phyloP scores from a whole-genome alignment of 92 coral and sea anemone genomes.

The Parazoanthus atlanticus region DNA sequence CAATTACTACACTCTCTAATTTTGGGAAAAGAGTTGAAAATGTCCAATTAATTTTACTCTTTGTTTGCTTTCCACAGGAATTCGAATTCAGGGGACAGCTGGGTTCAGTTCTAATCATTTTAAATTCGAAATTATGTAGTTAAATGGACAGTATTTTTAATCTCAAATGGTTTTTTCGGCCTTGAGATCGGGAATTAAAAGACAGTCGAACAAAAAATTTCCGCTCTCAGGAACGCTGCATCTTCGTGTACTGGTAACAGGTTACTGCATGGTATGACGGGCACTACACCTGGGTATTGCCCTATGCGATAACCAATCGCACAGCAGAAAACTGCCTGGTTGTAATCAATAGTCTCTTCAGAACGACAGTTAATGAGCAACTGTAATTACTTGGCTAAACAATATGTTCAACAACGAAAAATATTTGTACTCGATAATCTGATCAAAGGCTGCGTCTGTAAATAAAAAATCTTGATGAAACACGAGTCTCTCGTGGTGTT shows the following conservation, averaged over 20 bases:
- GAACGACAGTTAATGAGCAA: not conserved
- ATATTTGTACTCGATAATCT: not conserved
- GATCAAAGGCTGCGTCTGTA: conserved; percentile 19
- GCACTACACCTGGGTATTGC: not conserved
- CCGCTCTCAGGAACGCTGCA: not conserved
- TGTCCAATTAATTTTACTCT: not conserved
- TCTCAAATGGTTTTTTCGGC: not conserved
- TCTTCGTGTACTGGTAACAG: not conserved
- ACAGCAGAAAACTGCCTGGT: not conserved
- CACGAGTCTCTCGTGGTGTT: not conserved
- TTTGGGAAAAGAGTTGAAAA: not conserved
- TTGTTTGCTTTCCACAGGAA: conserved; percentile 50
- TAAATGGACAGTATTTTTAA: conserved; percentile 23
- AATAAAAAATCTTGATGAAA: conserved; percentile 1
- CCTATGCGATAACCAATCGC: not conserved
- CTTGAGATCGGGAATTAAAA: not conserved
- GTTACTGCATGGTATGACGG: not conserved
- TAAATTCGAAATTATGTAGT: not conserved
- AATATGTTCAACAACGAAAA: too few relatives aligned
- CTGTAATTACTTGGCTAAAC: not conserved
- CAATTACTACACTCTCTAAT: too few relatives aligned
- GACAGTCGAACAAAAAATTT: not conserved
- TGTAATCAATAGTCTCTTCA: not conserved
- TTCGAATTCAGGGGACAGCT: conserved; percentile 49
- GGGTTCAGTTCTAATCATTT: conserved; percentile 77